Conservation (phyloP, 2,113 vertebrate species). For the Suncus etruscus region DNA sequence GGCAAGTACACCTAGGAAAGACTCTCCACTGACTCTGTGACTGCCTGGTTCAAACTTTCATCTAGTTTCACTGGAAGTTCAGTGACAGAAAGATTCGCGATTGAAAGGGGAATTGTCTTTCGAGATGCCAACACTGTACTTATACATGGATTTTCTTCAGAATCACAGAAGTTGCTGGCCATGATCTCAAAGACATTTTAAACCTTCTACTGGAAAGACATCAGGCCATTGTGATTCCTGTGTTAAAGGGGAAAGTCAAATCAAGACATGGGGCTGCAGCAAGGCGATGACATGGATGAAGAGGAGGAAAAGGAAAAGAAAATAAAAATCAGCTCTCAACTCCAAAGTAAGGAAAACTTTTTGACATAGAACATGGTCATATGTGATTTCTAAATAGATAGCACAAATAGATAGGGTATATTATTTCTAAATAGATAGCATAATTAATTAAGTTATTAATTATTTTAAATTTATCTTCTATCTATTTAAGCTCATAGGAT, state of each 20-base stretch:
- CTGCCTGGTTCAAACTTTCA: neutral
- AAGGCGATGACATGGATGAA: slow-evolving; percentile 42
- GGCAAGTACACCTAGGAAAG: neutral
- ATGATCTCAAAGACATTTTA: slow-evolving; percentile 4
- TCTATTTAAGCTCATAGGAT: no score
- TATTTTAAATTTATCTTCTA: no score
- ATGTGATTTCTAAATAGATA: neutral
- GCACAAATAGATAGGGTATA: neutral
- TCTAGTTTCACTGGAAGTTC: slow-evolving; percentile 20
- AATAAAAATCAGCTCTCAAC: neutral
- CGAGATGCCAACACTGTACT: neutral
- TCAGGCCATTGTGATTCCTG: neutral
- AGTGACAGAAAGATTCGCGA: neutral
- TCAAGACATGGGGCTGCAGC: neutral
- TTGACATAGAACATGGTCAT: neutral
- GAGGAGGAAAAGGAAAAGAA: slow-evolving; percentile 42
- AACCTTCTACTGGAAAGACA: slow-evolving; percentile 1
- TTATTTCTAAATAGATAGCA: no score
- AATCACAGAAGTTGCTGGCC: neutral
- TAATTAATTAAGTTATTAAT: no score
- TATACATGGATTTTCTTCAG: slow-evolving; percentile 32
- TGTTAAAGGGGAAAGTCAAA: slow-evolving; percentile 9
- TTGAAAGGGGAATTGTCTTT: neutral
- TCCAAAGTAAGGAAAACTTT: slow-evolving; percentile 63
- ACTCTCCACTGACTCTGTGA: neutral